Evolutionary conservation across 1,140 invertebrate species (phyloP), one percentile per base, ranked within the genome.

Genomic region (Zaprionus capensis): DNA sequence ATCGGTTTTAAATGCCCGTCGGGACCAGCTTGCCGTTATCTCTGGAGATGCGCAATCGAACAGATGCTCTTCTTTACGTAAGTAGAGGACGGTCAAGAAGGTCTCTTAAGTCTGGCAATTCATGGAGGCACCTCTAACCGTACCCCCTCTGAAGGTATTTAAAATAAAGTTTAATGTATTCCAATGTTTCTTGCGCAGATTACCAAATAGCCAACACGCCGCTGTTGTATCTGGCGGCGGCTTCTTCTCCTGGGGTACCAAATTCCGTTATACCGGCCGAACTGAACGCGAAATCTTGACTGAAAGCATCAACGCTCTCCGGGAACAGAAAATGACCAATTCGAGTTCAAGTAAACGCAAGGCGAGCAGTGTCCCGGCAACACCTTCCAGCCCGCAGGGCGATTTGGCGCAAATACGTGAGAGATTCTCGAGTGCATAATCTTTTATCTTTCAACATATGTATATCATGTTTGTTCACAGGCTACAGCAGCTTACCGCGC

Each of bases 31-130:
- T 99, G 98, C 92, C 96, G 98, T 82, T 97, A 99, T 93, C 95
- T 99, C 38, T 99, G 98, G 98, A 95, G 97, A 93, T 98, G 97
- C 94, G 98, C 98, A 51, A 97, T 99, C 66, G 98, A 99, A 93
- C 98, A 99, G 93, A 98, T 98, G 95, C 94, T 99, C 71, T 99
- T 99, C 94, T 99, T 99, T 93, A 99, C 98, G 98, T 99, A 94
- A 96, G 97, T 96, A 5, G 17, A 65, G 26, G 14, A 4, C 5
- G 17, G 11, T 4, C 9, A 2, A 22, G 4, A 22, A 20, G 38
- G 55, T 2, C 15, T 67, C 6, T 41, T 6, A 7, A 34, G 11
- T 9, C 9, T 24, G 14, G 20, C 12, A 14, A 22, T 51, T 14
- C 1, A 51, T 51, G n/a, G 6, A 46, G n/a, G 6, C 7, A 3